Conservation (phyloP, 2,113 vertebrate species). For the Hippocampus guttulatus region DNA sequence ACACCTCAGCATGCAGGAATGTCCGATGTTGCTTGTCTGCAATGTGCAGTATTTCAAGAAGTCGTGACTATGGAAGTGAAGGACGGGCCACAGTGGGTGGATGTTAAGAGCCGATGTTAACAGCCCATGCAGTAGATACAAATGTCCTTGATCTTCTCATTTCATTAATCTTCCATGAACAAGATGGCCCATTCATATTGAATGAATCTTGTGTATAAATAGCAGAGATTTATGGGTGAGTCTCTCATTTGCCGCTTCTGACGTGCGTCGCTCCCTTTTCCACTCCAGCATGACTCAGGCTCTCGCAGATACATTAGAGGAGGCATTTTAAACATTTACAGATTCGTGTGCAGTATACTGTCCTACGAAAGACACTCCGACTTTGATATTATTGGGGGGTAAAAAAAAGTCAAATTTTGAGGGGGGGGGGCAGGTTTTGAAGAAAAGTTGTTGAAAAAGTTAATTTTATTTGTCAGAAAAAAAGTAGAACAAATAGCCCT, state of each 20-base stretch:
- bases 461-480: too few relatives aligned
- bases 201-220: constrained; percentile 46
- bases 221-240: constrained; percentile 39
- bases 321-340: not conserved
- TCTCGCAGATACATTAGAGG: not conserved
- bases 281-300: constrained; percentile 4
- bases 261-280: constrained; percentile 10
- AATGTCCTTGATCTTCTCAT: constrained; percentile 39
- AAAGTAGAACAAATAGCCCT: too few relatives aligned
- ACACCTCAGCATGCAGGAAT: constrained; percentile 3
- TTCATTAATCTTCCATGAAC: constrained; percentile 57
- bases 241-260: not conserved
- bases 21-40: not conserved
- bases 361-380: too few relatives aligned
- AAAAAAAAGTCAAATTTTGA: too few relatives aligned
- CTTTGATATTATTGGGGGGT: too few relatives aligned
- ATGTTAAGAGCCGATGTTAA: constrained; percentile 9
- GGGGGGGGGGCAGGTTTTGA: too few relatives aligned
- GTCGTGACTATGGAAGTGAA: not conserved
- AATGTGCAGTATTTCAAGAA: not conserved
- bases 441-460: too few relatives aligned
- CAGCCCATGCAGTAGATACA: constrained; percentile 2
- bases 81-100: not conserved
- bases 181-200: constrained; percentile 46
- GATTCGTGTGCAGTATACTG: not conserved